Evolutionary conservation across 2,888 invertebrate genomes (phyloP).

Genomic region (Athalia cordata): DNA sequence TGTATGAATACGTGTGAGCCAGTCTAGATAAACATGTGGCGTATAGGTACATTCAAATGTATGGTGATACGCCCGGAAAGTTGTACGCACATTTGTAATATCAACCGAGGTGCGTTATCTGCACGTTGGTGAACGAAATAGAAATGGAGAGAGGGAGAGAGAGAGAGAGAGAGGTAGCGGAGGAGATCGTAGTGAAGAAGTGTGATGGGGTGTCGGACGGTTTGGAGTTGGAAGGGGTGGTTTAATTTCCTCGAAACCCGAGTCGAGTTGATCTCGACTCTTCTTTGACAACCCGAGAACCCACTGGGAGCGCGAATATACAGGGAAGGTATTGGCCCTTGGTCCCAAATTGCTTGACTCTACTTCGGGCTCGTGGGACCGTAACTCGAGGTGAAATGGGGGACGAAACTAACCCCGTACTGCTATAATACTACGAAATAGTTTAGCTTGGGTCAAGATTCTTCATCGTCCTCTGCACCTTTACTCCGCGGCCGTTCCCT

Average conservation of each 20-base stretch:
- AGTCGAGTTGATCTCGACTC: constrained; percentile 60
- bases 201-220: not conserved
- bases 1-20: not conserved
- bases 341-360: constrained; percentile 26
- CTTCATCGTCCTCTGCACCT: constrained; percentile 6
- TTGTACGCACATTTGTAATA: not conserved
- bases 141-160: constrained; percentile 1
- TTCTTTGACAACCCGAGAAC: constrained; percentile 44
- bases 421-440: not conserved
- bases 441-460: constrained; percentile 35
- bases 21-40: constrained; percentile 17
- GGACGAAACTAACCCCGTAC: constrained; percentile 29
- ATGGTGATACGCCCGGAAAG: not conserved
- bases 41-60: not conserved
- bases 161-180: not conserved
- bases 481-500: not conserved
- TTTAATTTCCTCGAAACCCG: constrained; percentile 68
- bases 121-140: constrained; percentile 31
- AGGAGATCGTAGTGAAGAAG: not conserved
- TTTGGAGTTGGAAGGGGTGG: constrained; percentile 4
- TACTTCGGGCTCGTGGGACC: not conserved
- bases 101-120: constrained; percentile 28
- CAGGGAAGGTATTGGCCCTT: constrained; percentile 22
- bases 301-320: not conserved
- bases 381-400: constrained; percentile 20